phyloP scores from a whole-genome alignment of 2,888 invertebrate species.

The Synergus itoensis region DNA sequence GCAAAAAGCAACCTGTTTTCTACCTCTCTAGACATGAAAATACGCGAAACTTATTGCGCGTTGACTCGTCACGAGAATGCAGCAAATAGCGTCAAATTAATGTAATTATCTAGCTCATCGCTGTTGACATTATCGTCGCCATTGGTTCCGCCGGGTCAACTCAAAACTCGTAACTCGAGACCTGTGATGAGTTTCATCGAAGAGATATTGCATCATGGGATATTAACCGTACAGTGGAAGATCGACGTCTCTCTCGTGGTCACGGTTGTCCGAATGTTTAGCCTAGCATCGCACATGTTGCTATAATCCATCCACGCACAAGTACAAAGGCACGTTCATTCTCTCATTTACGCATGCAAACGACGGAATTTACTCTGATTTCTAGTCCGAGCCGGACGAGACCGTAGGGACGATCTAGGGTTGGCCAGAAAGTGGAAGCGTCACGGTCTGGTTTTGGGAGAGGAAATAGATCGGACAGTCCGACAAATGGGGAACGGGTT shows the following conservation, averaged over 20 bases:
- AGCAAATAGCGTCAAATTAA: constrained; percentile 20
- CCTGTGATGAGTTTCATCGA: constrained; percentile 45
- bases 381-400: background rate
- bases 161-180: background rate
- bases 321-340: constrained; percentile 52
- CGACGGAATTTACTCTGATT: background rate
- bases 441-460: constrained; percentile 3
- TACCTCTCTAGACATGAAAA: background rate
- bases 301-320: constrained; percentile 72
- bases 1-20: background rate
- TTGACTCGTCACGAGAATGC: background rate
- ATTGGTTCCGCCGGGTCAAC: constrained; percentile 9
- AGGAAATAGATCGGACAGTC: constrained; percentile 26
- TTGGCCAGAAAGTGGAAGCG: constrained; percentile 20
- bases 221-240: constrained; percentile 66
- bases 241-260: constrained; percentile 65
- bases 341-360: constrained; percentile 24
- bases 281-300: constrained; percentile 72
- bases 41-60: background rate
- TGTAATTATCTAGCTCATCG: constrained; percentile 22
- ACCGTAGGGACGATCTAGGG: background rate
- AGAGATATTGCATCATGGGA: constrained; percentile 55
- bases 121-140: constrained; percentile 9
- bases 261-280: constrained; percentile 73
- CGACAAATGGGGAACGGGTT: constrained; percentile 12